Conservation (phyloP, 1,140 invertebrate genomes). For the Polypedilum vanderplanki region DNA sequence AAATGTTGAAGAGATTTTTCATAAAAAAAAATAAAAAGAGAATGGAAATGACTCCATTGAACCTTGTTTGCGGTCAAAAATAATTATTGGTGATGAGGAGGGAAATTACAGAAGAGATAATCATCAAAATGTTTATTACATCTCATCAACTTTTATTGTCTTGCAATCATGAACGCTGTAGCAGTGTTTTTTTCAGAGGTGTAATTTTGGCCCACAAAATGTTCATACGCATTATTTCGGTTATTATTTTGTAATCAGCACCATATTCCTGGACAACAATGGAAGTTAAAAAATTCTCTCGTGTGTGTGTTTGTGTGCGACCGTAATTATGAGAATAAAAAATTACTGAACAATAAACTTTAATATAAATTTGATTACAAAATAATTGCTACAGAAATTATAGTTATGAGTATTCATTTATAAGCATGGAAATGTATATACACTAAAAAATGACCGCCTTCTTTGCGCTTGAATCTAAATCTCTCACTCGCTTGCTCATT, state of each 20-base stretch:
- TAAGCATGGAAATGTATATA: neutral
- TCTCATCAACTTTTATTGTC: slow-evolving; percentile 7
- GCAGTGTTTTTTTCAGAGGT: neutral
- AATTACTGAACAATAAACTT: slow-evolving; percentile 25
- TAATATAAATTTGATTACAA: slow-evolving; percentile 23
- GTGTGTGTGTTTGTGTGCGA: neutral
- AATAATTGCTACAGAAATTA: slow-evolving; percentile 28
- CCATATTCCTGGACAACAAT: neutral
- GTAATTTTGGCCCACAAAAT: neutral
- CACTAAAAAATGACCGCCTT: neutral
- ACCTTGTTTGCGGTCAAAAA: slow-evolving; percentile 17
- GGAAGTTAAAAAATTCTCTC: neutral
- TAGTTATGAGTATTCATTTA: slow-evolving; percentile 15
- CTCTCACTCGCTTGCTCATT: too few relatives aligned
- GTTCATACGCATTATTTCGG: neutral
- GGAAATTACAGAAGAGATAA: slow-evolving; percentile 12
- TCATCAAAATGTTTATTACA: slow-evolving; percentile 19
- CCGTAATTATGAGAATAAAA: slow-evolving; percentile 20
- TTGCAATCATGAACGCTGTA: neutral
- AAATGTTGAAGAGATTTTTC: neutral
- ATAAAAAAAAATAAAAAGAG: neutral
- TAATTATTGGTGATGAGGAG: neutral
- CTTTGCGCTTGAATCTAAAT: too few relatives aligned
- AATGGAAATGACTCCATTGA: neutral
- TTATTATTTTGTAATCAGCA: slow-evolving; percentile 13